Base-by-base conservation (phyloP, 1,140 invertebrate genomes). In the Euschistus heros region DNA sequence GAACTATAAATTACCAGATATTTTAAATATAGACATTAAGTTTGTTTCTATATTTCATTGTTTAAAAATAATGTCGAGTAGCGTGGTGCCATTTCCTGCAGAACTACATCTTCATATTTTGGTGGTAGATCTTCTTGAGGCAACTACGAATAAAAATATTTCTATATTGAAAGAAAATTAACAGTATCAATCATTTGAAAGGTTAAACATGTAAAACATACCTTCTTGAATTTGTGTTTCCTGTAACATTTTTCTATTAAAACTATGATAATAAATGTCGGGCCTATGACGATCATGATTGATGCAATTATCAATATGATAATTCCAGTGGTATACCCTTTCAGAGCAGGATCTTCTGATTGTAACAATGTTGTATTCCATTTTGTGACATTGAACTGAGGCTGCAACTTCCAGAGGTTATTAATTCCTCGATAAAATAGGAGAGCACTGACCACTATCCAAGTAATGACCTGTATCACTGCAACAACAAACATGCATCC, bases 31-130 rank as follows among this genome's bases (percentile, higher is more conserved):
- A 6, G n/a, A 18, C 10, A 50, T 2, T 50, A 50, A 50, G 20
- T 50, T n/a, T 50, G 10, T 18, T 22, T 10, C 33, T 37, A 27
- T 24, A 1, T 26, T 57, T 57, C 54, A 57, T 24, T 24, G 24
- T 57, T 57, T 10, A 57, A 27, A 57, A 57, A 57, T 26, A 57
- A 26, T 13, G 54, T 5, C 26, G 54, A 57, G 15, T 57, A 57
- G 22, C 54, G 18, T 2, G 54, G 54, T 27, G 54, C 54, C 54
- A 57, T 57, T 57, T 57, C 54, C 24, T 57, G 18, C 24, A 57
- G 15, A 22, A 57, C 54, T 57, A 57, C 54, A 57, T 57, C 54
- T 27, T 57, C 54, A 57, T 57, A 57, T 26, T 57, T 57, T 24
- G 54, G 54, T 2, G 54, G 54, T 24, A 15, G 22, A 26, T 57